Evolutionary conservation across 2,888 invertebrate species (phyloP).

Genomic region (Lasioglossum malachurum): DNA sequence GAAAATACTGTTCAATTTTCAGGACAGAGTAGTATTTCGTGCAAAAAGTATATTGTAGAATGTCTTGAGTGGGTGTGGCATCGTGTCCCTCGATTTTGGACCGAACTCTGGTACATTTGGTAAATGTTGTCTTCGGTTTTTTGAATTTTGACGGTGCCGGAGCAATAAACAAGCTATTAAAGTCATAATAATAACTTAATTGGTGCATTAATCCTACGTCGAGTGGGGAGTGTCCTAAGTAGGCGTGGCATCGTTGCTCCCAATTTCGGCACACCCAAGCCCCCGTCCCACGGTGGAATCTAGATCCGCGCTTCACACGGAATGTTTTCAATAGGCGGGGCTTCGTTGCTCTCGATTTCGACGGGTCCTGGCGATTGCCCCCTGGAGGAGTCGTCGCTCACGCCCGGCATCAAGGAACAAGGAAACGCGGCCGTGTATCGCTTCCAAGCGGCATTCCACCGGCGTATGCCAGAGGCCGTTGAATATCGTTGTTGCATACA

Average conservation of each 20-base stretch:
- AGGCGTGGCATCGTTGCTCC: background rate
- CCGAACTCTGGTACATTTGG: background rate
- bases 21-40: background rate
- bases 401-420: background rate
- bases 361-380: background rate
- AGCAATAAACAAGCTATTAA: background rate
- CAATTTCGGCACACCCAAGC: background rate
- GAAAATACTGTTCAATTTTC: background rate
- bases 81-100: background rate
- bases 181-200: too few species aligned
- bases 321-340: background rate
- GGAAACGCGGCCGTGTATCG: slow-evolving; percentile 12
- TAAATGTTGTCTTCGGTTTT: background rate
- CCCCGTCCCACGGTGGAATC: background rate
- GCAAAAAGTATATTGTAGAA: background rate
- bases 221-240: background rate
- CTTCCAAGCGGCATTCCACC: slow-evolving; percentile 33
- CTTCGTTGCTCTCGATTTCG: slow-evolving; percentile 6
- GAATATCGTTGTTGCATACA: slow-evolving; percentile 41
- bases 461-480: slow-evolving; percentile 16
- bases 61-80: background rate
- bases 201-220: too few species aligned
- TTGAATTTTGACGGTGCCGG: background rate
- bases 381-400: background rate
- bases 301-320: background rate